Base-by-base conservation (phyloP, 2,888 invertebrate genomes). In the Phoronis australis region DNA sequence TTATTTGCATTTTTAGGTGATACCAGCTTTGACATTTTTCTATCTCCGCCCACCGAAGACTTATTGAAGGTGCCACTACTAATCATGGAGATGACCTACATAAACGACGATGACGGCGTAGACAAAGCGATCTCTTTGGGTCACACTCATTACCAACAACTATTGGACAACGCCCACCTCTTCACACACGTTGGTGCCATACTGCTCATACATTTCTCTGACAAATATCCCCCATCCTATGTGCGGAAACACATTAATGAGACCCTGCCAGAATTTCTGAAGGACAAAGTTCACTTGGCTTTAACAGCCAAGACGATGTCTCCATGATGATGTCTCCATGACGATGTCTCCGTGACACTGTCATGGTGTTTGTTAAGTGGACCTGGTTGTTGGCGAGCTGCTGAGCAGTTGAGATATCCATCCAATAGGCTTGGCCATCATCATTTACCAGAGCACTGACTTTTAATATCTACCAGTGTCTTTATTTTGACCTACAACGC, bases 61-160 rank as follows among this genome's bases (percentile, higher is more conserved):
- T 48, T 72, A 21, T 55, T 71, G 26, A 60, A 54, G 31, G 68
- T 69, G 21, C 63, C 65, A 42, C 52, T 70, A 3, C 60, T 72
- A 3, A 69, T 72, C 38, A 64, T 65, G n/a, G 72, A 72, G 48
- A 55, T 67, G 1, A 71, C 72, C 0, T 72, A 69, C 52, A 56
- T 72, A 18, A 64, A 69, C 41, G 41, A 56, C 15, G 60, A 59
- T 2, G 42, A 44, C 15, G 53, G 55, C 37, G 52, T 47, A 35
- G 57, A 60, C 24, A 52, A 48, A 25, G 45, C 66, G 18, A 42
- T 57, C n/a, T 54, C 64, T 22, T 48, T 64, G 24, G 71, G 71
- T 20, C 71, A 72, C 56, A 60, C 54, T 4, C 71, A 72, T 52
- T 47, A 71, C 21, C 54, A 57, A 31, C 68, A 72, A 48, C 49